Base-by-base conservation (phyloP, 2,113 vertebrate genomes). In the Chaetodon trifascialis region DNA sequence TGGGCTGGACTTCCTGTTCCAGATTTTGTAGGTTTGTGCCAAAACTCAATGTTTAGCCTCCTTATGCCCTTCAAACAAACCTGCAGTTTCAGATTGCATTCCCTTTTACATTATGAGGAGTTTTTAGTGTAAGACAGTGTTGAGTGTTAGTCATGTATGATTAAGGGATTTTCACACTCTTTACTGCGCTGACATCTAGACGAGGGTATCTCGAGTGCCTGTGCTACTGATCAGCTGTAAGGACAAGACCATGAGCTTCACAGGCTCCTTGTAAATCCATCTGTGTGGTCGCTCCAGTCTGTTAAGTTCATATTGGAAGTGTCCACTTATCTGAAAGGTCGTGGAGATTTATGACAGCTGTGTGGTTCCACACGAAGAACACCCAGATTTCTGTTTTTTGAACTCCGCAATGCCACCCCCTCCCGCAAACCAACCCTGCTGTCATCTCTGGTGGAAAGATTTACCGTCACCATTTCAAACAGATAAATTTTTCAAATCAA, bases 291-390 rank as follows among this genome's bases (percentile, higher is more conserved):
- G 81, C 25, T 46, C 63, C 51, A 55, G 25, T 79, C 78, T 69
- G 68, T 74, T 79, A 78, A 77, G 51, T 76, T 76, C 72, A 80
- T 72, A 67, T 84, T 76, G 34, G 71, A 83, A 86, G 72, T 88
- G 76, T 82, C 77, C 71, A 70, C 80, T 83, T 73, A 80, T 86
- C 76, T 67, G 2, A 77, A 82, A 72, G 83, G 78, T 80, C n/a
- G 15, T 12, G 3, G 70, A 80, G 88, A 91, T 90, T 91, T 91
- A 92, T 82, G 86, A 65, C 73, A 36, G 16, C 11, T 7, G 58
- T 40, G 25, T 83, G 86, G 60, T 87, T 92, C 88, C 73, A 74
- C 60, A 55, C 1, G 2, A 72, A 44, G 58, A 84, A 86, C 77
- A 80, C 82, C 64, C 78, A 88, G 80, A 70, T 84, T 71, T 89